phyloP scores from a whole-genome alignment of 2,113 vertebrate genomes.

The Carlito syrichta region DNA sequence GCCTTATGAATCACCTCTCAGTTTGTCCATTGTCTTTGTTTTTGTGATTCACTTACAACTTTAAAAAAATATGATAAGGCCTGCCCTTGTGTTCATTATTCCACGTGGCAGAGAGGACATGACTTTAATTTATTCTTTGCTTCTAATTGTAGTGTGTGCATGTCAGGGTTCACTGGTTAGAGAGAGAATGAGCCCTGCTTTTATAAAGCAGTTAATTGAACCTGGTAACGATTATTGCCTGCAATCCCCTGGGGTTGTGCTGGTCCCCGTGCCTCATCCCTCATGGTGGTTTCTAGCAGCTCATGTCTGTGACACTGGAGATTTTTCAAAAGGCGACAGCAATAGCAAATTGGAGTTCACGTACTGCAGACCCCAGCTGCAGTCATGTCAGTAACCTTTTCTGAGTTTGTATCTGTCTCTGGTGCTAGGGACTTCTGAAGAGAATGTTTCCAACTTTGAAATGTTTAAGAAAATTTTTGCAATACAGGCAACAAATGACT shows the following conservation, averaged over 20 bases:
- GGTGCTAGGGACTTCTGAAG: not conserved
- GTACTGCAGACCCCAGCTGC: not conserved
- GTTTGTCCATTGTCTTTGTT: constrained; percentile 65
- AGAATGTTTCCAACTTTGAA: not conserved
- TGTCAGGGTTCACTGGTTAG: constrained; percentile 81
- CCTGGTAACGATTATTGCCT: constrained; percentile 82
- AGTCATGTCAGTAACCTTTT: not conserved
- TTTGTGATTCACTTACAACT: constrained; percentile 58
- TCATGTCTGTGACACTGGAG: constrained; percentile 7
- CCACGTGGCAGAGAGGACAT: constrained; percentile 52
- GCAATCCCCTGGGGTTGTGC: constrained; percentile 70
- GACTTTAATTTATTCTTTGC: constrained; percentile 75
- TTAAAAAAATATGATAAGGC: constrained; percentile 48
- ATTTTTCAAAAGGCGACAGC: not conserved
- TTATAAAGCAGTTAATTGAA: constrained; percentile 86
- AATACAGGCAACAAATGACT: not conserved
- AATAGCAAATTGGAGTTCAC: not conserved
- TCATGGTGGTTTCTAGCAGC: constrained; percentile 69
- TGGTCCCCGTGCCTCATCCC: constrained; percentile 66
- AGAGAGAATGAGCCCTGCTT: constrained; percentile 77
- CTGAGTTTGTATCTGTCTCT: not conserved
- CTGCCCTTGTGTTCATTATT: constrained; percentile 67
- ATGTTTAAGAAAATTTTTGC: not conserved
- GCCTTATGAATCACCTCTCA: not conserved
- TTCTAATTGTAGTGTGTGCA: constrained; percentile 76